Evolutionary conservation across 2,113 vertebrate genomes (phyloP).

Genomic region (Vimba vimba): DNA sequence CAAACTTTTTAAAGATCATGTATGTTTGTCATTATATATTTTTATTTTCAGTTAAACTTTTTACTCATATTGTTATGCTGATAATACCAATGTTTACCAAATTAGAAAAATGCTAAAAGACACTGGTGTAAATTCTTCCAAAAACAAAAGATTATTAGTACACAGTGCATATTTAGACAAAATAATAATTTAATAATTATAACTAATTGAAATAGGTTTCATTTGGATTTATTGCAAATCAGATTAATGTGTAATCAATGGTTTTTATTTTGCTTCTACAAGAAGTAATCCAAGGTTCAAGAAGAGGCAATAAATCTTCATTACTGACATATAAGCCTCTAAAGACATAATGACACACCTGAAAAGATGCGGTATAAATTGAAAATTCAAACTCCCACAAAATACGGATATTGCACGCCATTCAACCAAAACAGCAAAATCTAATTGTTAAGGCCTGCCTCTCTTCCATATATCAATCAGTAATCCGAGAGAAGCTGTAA

Average conservation of each 20-base stretch:
- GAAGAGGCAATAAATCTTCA: constrained; percentile 10
- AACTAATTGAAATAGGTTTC: background rate
- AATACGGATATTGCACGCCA: constrained; percentile 12
- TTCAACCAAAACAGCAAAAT: constrained; percentile 24
- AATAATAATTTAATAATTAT: background rate
- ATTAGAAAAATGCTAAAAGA: background rate
- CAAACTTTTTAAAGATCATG: background rate
- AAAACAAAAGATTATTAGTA: background rate
- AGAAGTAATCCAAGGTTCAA: background rate
- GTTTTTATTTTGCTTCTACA: background rate
- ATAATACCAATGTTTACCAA: background rate
- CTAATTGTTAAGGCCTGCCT: constrained; percentile 8
- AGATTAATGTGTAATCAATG: background rate
- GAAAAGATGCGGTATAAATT: background rate
- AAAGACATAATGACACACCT: constrained; percentile 15
- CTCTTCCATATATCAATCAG: constrained; percentile 24
- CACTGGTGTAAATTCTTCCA: background rate
- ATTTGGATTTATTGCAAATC: background rate
- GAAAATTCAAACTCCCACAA: background rate
- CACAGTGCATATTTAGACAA: background rate
- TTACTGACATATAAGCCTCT: constrained; percentile 5
- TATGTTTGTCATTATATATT: background rate
- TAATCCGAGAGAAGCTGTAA: constrained; percentile 3
- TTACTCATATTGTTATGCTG: background rate
- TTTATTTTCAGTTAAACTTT: background rate